phyloP scores from a whole-genome alignment of 2,888 invertebrate genomes.

The Athripsodes cinereus region DNA sequence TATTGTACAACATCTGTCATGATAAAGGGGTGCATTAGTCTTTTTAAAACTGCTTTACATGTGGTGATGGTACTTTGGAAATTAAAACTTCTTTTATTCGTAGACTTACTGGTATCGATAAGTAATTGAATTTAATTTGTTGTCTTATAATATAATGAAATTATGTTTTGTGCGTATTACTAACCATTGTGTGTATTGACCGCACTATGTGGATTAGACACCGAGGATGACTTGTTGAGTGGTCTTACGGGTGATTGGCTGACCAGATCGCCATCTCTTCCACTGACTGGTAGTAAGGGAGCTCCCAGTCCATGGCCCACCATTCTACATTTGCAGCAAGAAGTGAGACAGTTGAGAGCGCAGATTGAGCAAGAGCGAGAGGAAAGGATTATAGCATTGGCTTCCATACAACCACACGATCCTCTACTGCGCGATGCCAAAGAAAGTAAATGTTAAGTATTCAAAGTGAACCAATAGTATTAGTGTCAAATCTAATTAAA shows the following conservation, averaged over 20 bases:
- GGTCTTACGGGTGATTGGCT: constrained; percentile 38
- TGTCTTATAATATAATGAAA: background rate
- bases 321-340: constrained; percentile 69
- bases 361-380: constrained; percentile 65
- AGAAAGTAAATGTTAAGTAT: constrained; percentile 45
- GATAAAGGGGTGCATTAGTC: too few species aligned
- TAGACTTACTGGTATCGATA: too few species aligned
- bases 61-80: too few species aligned
- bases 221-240: constrained; percentile 41
- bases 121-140: too few species aligned
- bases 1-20: too few species aligned
- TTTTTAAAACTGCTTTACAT: too few species aligned
- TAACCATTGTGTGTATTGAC: constrained; percentile 1
- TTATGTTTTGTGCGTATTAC: background rate
- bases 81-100: too few species aligned
- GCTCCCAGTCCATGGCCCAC: constrained; percentile 68
- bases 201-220: constrained; percentile 34
- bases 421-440: constrained; percentile 43
- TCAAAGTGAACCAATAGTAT: too few species aligned
- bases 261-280: constrained; percentile 46
- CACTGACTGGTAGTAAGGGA: constrained; percentile 40
- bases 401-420: constrained; percentile 39
- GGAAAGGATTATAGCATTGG: constrained; percentile 45
- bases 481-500: too few species aligned
- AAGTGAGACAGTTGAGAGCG: constrained; percentile 58